Base-by-base conservation (phyloP, 2,113 vertebrate genomes). In the Bucco capensis region DNA sequence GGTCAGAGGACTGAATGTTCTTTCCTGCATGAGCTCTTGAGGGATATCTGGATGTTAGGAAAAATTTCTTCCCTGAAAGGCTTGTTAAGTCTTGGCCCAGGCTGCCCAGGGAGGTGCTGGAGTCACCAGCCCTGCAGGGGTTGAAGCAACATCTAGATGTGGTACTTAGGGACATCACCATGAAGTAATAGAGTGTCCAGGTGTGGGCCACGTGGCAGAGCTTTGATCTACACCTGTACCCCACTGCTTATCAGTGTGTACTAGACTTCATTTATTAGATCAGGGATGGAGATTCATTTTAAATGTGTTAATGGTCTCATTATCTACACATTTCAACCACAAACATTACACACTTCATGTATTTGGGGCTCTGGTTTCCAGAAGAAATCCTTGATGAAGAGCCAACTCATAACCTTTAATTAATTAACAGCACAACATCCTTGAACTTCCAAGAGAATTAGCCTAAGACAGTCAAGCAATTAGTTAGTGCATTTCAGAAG, bases 401-500 rank as follows among this genome's bases (percentile, higher is more conserved):
- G 78, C 56, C 95, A 93, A 88, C 76, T 92, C 69, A 90, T 96
- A 97, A 97, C 97, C 94, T 97, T 97, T 97, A 90, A 97, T 97
- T 97, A 97, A 89, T 92, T 96, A 96, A 96, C 92, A 96, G 91
- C 92, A 97, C 93, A 96, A 96, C 81, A 95, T 93, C 92, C 96
- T 97, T 97, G 96, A 97, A 97, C 97, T 98, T 97, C 93, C 54
- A 80, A 77, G 62, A 95, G 95, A 97, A 97, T 97, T 96, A 97
- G 95, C 10, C 21, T 90, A 96, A 96, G 95, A 96, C 86, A 95
- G 88, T 53, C 67, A 46, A 97, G 96, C 95, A 97, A 96, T 97
- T 97, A 97, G 96, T 96, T 90, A 97, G 69, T 84, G 89, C 64
- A 84, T 96, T 93, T 97, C 92, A 96, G 90, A 96, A 96, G 90